A percentile compares a stretch with the other conserved stretches of the same genome.
phyloP scores from a whole-genome alignment of 2,113 vertebrate genomes.

The Tupaia chinensis region DNA sequence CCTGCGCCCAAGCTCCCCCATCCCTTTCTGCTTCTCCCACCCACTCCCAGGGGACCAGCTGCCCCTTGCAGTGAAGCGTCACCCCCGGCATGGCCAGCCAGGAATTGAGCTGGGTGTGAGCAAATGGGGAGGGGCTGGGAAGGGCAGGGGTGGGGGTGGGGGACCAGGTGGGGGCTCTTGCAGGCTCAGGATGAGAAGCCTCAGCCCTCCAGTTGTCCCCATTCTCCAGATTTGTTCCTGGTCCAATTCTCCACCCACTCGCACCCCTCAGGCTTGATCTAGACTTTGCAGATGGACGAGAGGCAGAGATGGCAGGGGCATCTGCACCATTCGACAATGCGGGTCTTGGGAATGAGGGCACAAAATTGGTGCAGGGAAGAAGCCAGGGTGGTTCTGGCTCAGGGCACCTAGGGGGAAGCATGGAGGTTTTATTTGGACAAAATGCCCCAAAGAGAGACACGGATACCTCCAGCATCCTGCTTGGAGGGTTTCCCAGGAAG shows the following conservation, averaged over 20 bases:
- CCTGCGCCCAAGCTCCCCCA: slow-evolving; percentile 65
- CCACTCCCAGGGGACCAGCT: slow-evolving; percentile 63
- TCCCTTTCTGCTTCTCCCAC: neutral
- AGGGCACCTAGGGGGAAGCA: neutral
- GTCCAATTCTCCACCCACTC: neutral
- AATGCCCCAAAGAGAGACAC: slow-evolving; percentile 12
- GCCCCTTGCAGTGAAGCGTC: slow-evolving; percentile 44
- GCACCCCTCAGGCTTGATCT: neutral
- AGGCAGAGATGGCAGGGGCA: neutral
- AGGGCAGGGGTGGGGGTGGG: neutral
- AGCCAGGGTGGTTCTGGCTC: neutral
- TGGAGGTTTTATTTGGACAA: neutral
- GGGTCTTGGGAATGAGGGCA: neutral
- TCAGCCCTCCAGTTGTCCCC: neutral
- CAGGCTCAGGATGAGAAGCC: neutral
- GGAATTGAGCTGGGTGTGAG: neutral
- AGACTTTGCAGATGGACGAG: neutral
- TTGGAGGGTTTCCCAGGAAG: neutral
- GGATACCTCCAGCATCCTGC: neutral
- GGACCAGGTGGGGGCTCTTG: neutral
- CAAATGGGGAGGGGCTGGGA: neutral
- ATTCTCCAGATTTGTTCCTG: slow-evolving; percentile 33
- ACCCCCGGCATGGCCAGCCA: neutral
- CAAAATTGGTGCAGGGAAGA: neutral
- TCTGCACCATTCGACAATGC: neutral